Percentiles rank a stretch among this genome's conserved stretches.
phyloP scores from a whole-genome alignment of 2,797 vertebrate species.

The Cynodonichthys magdalenae region DNA sequence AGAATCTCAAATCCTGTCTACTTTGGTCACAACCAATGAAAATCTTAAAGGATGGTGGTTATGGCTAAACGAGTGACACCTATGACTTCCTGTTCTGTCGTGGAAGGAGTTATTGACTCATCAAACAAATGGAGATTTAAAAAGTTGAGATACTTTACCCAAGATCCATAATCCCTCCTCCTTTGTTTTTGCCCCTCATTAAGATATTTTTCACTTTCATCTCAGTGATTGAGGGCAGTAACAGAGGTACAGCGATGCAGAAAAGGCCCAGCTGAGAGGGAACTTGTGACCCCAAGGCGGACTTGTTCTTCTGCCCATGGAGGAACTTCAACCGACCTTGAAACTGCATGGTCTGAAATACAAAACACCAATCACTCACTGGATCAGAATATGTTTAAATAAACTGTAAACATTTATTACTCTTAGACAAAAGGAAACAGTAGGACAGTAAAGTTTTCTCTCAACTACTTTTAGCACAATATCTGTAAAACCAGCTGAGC shows the following conservation, averaged over 20 bases:
- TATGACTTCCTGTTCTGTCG: no score
- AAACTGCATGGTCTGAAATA: conserved; percentile 93
- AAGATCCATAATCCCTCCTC: conserved; percentile 68
- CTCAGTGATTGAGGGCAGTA: conserved; percentile 87
- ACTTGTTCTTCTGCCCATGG: conserved; percentile 92
- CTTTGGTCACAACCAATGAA: no score
- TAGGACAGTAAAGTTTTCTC: no score
- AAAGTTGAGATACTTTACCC: conserved; percentile 69
- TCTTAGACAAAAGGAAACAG: no score
- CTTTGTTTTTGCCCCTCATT: conserved; percentile 86
- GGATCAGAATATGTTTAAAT: conserved; percentile 3
- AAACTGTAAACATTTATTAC: background rate
- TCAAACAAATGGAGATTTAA: no score
- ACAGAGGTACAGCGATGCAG: conserved; percentile 89
- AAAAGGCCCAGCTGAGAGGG: conserved; percentile 92
- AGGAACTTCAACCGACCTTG: conserved; percentile 94
- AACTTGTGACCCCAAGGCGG: conserved; percentile 79
- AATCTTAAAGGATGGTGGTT: no score
- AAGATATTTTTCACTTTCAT: conserved; percentile 88
- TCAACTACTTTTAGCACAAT: no score
- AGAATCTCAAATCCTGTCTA: no score
- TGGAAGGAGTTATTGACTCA: no score
- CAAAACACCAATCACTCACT: background rate
- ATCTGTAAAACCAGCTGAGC: no score
- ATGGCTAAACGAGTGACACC: no score